Conservation (phyloP, 2,888 invertebrate genomes). For the Drosophila silvestris region DNA sequence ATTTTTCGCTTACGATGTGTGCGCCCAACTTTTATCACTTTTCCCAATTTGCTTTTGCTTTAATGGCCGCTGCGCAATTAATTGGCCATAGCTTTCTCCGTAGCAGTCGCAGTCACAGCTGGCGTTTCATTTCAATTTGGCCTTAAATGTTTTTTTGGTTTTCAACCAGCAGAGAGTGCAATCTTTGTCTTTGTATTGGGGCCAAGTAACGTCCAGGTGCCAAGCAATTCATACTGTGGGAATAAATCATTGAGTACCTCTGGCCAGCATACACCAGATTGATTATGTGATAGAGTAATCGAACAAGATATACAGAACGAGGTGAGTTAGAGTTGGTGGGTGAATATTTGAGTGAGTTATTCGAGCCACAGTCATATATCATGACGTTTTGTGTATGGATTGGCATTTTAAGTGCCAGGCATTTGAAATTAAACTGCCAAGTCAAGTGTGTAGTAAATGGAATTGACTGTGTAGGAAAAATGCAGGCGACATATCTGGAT, state of each 20-base stretch:
- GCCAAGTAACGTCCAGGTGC: not conserved
- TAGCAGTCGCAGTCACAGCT: constrained; percentile 4
- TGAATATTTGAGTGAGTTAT: constrained; percentile 61
- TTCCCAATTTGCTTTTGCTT: constrained; percentile 10
- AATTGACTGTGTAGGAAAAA: not conserved
- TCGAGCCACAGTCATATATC: constrained; percentile 59
- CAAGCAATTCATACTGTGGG: constrained; percentile 31
- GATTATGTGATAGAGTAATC: constrained; percentile 1
- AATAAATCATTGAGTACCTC: constrained; percentile 62
- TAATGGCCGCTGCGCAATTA: constrained; percentile 26
- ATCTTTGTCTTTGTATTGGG: not conserved
- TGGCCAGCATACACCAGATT: constrained; percentile 4
- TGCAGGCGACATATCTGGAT: not conserved
- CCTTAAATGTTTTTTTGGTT: constrained; percentile 22
- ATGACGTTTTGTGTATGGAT: constrained; percentile 41
- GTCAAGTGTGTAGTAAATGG: constrained; percentile 7
- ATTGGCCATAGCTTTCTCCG: constrained; percentile 41
- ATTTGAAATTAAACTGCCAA: constrained; percentile 30
- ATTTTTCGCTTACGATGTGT: constrained; percentile 26
- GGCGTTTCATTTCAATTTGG: not conserved
- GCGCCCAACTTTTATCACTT: constrained; percentile 16
- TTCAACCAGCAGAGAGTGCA: constrained; percentile 10
- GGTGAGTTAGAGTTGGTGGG: not conserved
- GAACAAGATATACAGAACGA: not conserved
- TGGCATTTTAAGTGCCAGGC: constrained; percentile 68